These are phyloP conservation scores for Melinaea marsaeus DNA, from an alignment of 2,888 invertebrate genomes.

Conservation along the genomic window DNA sequence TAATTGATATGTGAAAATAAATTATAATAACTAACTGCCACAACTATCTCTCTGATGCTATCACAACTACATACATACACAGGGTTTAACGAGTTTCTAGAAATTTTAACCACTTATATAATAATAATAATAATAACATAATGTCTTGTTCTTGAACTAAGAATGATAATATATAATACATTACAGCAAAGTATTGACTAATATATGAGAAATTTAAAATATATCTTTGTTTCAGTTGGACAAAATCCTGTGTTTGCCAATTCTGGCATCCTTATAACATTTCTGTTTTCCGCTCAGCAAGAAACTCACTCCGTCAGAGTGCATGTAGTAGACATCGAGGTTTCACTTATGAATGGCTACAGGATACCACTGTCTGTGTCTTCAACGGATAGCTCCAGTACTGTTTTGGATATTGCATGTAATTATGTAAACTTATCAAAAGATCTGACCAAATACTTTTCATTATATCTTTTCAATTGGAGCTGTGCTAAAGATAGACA, in stretches of 20 bases:
- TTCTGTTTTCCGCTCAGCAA: constrained; percentile 94
- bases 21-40: no score
- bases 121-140: no score
- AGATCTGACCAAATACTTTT: constrained; percentile 91
- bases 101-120: no score
- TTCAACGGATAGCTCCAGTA: constrained; percentile 90
- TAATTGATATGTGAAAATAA: no score
- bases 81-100: no score
- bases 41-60: no score
- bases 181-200: no score
- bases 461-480: constrained; percentile 90
- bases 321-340: constrained; percentile 86
- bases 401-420: constrained; percentile 89
- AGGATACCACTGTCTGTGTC: constrained; percentile 88
- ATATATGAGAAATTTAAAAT: background rate
- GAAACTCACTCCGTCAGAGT: constrained; percentile 85
- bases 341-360: constrained; percentile 91
- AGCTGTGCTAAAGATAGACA: constrained; percentile 83
- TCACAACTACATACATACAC: no score
- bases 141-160: no score
- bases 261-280: constrained; percentile 89
- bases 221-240: constrained; percentile 81
- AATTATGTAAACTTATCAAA: constrained; percentile 88
- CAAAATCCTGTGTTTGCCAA: constrained; percentile 89
- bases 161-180: no score